Percentiles rank a stretch among this genome's conserved stretches.
Evolutionary conservation across 2,113 vertebrate genomes (phyloP).

Genomic region (Gambusia holbrooki): DNA sequence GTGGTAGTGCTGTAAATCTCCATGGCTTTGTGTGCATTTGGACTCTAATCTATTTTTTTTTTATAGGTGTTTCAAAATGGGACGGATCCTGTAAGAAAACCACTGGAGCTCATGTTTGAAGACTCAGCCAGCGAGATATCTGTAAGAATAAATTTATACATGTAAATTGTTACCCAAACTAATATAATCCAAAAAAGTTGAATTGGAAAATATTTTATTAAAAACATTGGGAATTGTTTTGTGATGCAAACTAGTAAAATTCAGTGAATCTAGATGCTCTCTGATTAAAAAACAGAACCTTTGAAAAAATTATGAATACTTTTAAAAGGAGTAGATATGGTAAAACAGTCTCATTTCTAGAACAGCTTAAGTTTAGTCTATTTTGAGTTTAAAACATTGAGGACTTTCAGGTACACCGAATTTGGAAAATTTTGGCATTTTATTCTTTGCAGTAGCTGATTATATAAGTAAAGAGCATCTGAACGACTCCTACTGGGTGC

Average conservation of each 20-base stretch:
- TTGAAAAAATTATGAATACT: too few relatives aligned
- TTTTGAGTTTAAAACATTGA: too few relatives aligned
- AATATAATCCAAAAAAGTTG: background rate
- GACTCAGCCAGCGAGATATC: slow-evolving; percentile 88
- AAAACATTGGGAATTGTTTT: too few relatives aligned
- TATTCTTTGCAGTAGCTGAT: background rate
- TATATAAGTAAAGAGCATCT: background rate
- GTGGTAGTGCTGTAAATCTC: background rate
- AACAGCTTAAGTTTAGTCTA: too few relatives aligned
- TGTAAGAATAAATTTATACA: slow-evolving; percentile 76
- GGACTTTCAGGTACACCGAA: too few relatives aligned
- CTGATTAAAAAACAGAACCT: background rate
- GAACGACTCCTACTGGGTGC: background rate
- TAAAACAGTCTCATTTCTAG: too few relatives aligned
- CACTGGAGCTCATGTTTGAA: slow-evolving; percentile 88
- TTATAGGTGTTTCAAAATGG: slow-evolving; percentile 92
- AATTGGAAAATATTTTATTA: background rate
- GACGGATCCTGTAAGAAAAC: slow-evolving; percentile 85
- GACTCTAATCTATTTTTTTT: background rate
- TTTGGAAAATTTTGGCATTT: background rate
- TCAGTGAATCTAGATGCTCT: background rate
- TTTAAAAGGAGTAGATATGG: too few relatives aligned
- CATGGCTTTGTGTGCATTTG: background rate
- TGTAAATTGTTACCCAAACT: background rate
- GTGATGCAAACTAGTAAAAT: background rate